Evolutionary conservation across 2,113 vertebrate genomes (phyloP).

Genomic region (Aphyosemion australe): DNA sequence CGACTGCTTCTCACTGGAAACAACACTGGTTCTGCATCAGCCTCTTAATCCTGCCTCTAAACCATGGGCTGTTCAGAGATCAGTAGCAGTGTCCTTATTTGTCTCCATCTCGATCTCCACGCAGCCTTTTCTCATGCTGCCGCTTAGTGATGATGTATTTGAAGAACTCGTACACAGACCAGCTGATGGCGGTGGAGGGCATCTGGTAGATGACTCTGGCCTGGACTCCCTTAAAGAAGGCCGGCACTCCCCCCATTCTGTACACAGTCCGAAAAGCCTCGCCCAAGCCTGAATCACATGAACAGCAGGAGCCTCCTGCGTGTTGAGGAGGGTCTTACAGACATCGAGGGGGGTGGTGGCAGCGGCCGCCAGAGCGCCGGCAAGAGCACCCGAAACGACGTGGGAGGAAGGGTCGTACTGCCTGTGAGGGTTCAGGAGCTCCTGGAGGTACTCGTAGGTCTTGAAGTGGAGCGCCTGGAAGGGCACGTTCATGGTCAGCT

Average conservation of each 20-base stretch:
- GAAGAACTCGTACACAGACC: constrained; percentile 99
- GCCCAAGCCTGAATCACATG: constrained; percentile 79
- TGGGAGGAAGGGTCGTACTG: constrained; percentile 96
- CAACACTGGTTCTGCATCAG: no score
- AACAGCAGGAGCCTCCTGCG: constrained; percentile 91
- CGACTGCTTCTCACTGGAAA: no score
- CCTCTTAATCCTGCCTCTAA: no score
- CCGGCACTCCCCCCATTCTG: constrained; percentile 89
- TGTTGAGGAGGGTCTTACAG: constrained; percentile 99
- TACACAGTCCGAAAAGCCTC: constrained; percentile 97
- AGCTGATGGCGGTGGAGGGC: constrained; percentile 97
- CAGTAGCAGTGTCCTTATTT: constrained; percentile 19
- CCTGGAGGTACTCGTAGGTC: constrained; percentile 96
- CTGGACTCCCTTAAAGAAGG: constrained; percentile 96
- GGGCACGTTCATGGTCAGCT: constrained; percentile 98
- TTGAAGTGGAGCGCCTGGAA: constrained; percentile 99
- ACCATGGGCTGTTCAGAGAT: constrained; percentile 45
- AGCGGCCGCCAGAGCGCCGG: constrained; percentile 91
- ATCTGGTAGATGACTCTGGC: constrained; percentile 96
- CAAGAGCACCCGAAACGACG: constrained; percentile 90
- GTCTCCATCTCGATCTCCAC: constrained; percentile 53
- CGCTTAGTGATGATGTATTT: constrained; percentile 94
- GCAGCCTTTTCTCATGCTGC: constrained; percentile 82
- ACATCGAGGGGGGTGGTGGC: constrained; percentile 96
- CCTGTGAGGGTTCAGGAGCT: constrained; percentile 96